Evolutionary conservation across 2,113 vertebrate species (phyloP).

Genomic region (Prunella himalayana): DNA sequence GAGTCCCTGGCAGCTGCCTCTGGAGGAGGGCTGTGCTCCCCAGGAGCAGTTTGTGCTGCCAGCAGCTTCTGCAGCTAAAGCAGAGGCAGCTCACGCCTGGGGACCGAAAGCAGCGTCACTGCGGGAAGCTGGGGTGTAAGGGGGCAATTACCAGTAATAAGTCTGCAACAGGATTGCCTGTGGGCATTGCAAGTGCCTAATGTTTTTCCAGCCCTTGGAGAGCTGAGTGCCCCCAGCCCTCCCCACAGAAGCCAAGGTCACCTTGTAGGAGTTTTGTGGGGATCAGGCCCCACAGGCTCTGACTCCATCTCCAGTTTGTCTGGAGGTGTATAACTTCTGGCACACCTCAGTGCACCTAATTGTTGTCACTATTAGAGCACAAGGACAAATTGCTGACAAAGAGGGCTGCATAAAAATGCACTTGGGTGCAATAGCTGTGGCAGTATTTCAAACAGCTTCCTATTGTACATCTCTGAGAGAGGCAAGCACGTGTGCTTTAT

Average conservation of each 20-base stretch:
- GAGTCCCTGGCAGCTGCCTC: not conserved
- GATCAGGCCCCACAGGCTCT: not conserved
- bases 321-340: not conserved
- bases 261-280: not conserved
- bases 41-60: not conserved
- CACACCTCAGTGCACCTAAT: conserved; percentile 17
- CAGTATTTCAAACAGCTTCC: conserved; percentile 50
- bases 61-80: not conserved
- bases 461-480: conserved; percentile 15
- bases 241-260: not conserved
- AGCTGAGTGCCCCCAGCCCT: not conserved
- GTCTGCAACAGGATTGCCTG: not conserved
- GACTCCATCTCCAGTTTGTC: not conserved
- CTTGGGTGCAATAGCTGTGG: conserved; percentile 38
- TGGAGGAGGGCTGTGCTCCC: not conserved
- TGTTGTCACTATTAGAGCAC: conserved; percentile 48
- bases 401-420: conserved; percentile 33
- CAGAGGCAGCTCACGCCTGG: not conserved
- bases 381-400: conserved; percentile 56
- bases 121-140: not conserved
- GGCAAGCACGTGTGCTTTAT: conserved; percentile 3
- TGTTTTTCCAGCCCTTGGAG: not conserved
- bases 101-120: not conserved
- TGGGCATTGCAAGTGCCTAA: not conserved
- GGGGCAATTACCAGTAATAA: not conserved